Evolutionary conservation across 2,113 vertebrate species (phyloP).

Genomic region (Anoplopoma fimbria): DNA sequence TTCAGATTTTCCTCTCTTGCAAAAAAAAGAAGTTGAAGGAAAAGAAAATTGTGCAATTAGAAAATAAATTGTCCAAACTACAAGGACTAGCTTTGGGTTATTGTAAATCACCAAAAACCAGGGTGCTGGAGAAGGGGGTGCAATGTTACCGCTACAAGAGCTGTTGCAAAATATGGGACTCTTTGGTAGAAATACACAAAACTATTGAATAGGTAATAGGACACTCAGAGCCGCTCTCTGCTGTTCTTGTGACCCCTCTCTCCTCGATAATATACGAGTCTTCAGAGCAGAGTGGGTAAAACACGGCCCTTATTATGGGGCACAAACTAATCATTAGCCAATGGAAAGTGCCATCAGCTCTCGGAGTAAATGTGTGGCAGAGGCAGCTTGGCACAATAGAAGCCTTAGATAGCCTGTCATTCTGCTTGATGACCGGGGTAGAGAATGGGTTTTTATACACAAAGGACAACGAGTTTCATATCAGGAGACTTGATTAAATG

Average conservation of each 20-base stretch:
- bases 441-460: slow-evolving; percentile 29
- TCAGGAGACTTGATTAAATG: slow-evolving; percentile 36
- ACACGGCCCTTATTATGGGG: slow-evolving; percentile 46
- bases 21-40: no score
- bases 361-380: slow-evolving; percentile 40
- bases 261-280: slow-evolving; percentile 53
- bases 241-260: slow-evolving; percentile 46
- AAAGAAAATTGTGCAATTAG: background rate
- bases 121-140: background rate
- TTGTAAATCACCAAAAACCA: background rate
- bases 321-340: slow-evolving; percentile 63
- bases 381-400: slow-evolving; percentile 45
- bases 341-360: slow-evolving; percentile 60
- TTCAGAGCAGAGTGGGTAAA: slow-evolving; percentile 51
- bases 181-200: slow-evolving; percentile 39
- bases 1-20: background rate
- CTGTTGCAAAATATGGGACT: slow-evolving; percentile 16
- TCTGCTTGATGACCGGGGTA: slow-evolving; percentile 11
- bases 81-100: background rate
- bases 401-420: slow-evolving; percentile 36
- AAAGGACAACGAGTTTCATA: slow-evolving; percentile 41
- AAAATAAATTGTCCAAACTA: no score
- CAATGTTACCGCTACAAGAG: slow-evolving; percentile 13
- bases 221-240: slow-evolving; percentile 36
- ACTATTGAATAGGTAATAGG: slow-evolving; percentile 40